A percentile compares a stretch with the other conserved stretches of the same genome.
These are phyloP conservation scores for Harpalus rufipes DNA, from an alignment of 2,888 invertebrate species.

Conservation along the genomic window DNA sequence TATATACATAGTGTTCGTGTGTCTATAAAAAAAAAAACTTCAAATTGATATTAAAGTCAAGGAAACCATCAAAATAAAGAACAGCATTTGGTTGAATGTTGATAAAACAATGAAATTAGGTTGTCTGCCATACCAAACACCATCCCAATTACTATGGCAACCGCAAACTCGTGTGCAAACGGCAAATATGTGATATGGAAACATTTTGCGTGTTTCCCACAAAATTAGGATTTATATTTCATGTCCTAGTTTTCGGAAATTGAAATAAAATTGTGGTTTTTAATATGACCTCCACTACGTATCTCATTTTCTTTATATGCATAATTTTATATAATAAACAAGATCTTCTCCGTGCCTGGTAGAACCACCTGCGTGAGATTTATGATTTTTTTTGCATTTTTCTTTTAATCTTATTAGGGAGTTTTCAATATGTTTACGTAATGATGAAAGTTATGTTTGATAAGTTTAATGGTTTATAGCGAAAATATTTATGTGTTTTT, in stretches of 20 bases:
- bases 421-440: background rate
- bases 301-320: constrained; percentile 50
- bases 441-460: background rate
- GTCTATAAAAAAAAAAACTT: background rate
- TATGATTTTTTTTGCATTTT: constrained; percentile 17
- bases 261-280: constrained; percentile 62
- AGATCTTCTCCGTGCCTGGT: constrained; percentile 43
- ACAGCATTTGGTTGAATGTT: constrained; percentile 4
- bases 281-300: constrained; percentile 27
- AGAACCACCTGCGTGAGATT: constrained; percentile 52
- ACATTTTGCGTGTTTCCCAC: constrained; percentile 50
- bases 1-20: constrained; percentile 5
- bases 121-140: constrained; percentile 14
- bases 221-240: constrained; percentile 29
- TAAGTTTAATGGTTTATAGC: background rate
- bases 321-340: constrained; percentile 51
- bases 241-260: constrained; percentile 35
- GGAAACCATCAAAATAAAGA: constrained; percentile 8
- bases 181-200: constrained; percentile 19
- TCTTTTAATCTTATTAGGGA: constrained; percentile 32
- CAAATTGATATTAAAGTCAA: constrained; percentile 19
- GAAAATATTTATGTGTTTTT: constrained; percentile 13
- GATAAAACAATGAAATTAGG: constrained; percentile 42
- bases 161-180: constrained; percentile 39
- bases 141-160: constrained; percentile 30